Evolutionary conservation across 1,140 invertebrate species (phyloP).

Genomic region (Schmidtea mediterranea): DNA sequence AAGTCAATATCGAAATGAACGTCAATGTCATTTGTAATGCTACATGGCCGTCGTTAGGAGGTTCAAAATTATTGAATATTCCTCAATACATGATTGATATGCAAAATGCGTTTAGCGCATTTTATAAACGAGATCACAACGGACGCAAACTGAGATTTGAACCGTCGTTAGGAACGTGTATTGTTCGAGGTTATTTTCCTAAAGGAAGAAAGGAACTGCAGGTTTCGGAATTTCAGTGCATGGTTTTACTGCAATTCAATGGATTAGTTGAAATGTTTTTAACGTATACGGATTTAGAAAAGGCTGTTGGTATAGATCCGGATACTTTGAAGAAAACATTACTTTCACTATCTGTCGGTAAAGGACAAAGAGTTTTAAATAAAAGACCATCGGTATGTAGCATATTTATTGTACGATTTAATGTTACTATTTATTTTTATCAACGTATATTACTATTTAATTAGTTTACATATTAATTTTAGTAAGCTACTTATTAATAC

Average conservation of each 20-base stretch:
- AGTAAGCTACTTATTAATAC: too few relatives aligned
- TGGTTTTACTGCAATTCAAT: conserved; percentile 78
- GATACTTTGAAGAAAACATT: conserved; percentile 72
- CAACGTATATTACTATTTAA: too few relatives aligned
- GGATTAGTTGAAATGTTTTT: conserved; percentile 41
- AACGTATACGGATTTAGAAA: conserved; percentile 59
- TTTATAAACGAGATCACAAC: conserved; percentile 84
- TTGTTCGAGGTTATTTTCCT: conserved; percentile 60
- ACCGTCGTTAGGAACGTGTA: conserved; percentile 75
- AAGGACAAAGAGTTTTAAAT: conserved; percentile 51
- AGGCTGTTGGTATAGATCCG: conserved; percentile 48
- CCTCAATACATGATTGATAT: conserved; percentile 46
- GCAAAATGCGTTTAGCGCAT: conserved; percentile 82
- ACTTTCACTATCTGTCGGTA: conserved; percentile 82
- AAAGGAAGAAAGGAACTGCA: conserved; percentile 74
- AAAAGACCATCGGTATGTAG: conserved; percentile 46
- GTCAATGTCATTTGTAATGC: too few relatives aligned
- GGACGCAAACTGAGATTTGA: conserved; percentile 89
- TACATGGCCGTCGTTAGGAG: too few relatives aligned
- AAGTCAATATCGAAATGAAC: too few relatives aligned
- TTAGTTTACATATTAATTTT: too few relatives aligned
- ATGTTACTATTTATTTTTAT: too few relatives aligned
- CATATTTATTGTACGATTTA: too few relatives aligned
- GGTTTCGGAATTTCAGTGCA: conserved; percentile 80
- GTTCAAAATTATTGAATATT: conserved; percentile 1